Evolutionary conservation across 1,140 invertebrate species (phyloP).

Genomic region (Megalopta genalis): DNA sequence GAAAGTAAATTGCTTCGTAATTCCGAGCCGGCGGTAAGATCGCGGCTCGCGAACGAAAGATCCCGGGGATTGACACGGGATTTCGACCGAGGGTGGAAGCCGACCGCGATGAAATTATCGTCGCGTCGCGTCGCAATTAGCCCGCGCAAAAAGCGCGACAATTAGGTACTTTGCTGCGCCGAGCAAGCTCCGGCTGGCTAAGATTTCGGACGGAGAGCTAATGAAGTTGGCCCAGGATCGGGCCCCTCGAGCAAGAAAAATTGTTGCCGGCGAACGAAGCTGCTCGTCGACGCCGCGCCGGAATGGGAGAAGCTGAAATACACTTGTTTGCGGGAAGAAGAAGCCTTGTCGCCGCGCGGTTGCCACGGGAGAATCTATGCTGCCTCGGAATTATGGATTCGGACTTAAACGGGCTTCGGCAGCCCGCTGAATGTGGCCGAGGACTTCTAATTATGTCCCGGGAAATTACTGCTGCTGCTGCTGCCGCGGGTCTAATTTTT

Average conservation of each 20-base stretch:
- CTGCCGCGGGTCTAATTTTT: too few relatives aligned
- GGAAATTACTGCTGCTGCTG: too few relatives aligned
- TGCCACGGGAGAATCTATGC: background rate
- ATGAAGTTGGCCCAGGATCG: slow-evolving; percentile 14
- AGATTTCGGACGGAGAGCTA: slow-evolving; percentile 8
- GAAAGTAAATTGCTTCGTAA: background rate
- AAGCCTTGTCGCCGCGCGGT: background rate
- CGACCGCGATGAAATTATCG: slow-evolving; percentile 50
- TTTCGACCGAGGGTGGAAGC: background rate
- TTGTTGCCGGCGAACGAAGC: background rate
- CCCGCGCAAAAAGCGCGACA: background rate
- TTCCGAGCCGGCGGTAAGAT: background rate
- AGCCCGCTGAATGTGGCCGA: too few relatives aligned
- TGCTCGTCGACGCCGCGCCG: too few relatives aligned
- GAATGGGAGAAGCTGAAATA: background rate
- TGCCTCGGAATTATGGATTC: background rate
- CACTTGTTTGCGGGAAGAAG: background rate
- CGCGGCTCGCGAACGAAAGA: background rate
- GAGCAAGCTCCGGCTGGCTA: slow-evolving; percentile 3
- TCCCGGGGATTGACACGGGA: background rate
- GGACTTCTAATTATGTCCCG: too few relatives aligned
- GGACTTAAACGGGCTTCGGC: too few relatives aligned
- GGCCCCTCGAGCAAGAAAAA: background rate
- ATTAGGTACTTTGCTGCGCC: background rate
- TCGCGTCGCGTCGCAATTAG: slow-evolving; percentile 53